Percentiles rank a stretch among this genome's conserved stretches.
Evolutionary conservation across 2,888 invertebrate species (phyloP).

Genomic region (Sthenelais limicola): DNA sequence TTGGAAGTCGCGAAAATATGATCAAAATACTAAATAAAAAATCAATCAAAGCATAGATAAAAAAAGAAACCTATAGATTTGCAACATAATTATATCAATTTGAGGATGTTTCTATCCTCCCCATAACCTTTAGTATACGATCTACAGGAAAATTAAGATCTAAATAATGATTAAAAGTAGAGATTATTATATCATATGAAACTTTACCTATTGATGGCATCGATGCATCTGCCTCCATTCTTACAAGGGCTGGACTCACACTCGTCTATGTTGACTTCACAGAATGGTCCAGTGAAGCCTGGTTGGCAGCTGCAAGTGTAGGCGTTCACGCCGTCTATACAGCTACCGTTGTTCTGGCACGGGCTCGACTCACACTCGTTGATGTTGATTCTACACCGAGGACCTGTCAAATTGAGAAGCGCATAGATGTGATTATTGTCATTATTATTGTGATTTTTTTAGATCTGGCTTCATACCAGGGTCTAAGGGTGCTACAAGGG

Average conservation of each 20-base stretch:
- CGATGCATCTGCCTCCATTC: constrained; percentile 41
- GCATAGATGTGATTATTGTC: neutral
- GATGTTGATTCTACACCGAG: constrained; percentile 37
- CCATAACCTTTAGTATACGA: no score
- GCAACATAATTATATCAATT: no score
- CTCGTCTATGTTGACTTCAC: constrained; percentile 44
- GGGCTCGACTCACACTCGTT: constrained; percentile 59
- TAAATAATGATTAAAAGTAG: no score
- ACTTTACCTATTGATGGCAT: constrained; percentile 39
- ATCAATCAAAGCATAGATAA: no score
- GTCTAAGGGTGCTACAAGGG: no score
- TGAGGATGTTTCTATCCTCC: no score
- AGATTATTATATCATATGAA: neutral
- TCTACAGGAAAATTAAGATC: no score
- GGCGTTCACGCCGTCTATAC: constrained; percentile 46
- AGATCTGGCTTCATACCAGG: no score
- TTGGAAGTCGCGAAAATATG: no score
- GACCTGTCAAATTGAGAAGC: constrained; percentile 30
- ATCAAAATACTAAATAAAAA: no score
- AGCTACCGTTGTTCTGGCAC: constrained; percentile 59
- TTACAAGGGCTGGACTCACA: constrained; percentile 46
- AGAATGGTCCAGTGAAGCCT: constrained; percentile 30
- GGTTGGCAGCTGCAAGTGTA: constrained; percentile 41
- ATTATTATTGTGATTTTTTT: no score
- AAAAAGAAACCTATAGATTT: no score